phyloP scores from a whole-genome alignment of 2,113 vertebrate genomes.

The Phycodurus eques region DNA sequence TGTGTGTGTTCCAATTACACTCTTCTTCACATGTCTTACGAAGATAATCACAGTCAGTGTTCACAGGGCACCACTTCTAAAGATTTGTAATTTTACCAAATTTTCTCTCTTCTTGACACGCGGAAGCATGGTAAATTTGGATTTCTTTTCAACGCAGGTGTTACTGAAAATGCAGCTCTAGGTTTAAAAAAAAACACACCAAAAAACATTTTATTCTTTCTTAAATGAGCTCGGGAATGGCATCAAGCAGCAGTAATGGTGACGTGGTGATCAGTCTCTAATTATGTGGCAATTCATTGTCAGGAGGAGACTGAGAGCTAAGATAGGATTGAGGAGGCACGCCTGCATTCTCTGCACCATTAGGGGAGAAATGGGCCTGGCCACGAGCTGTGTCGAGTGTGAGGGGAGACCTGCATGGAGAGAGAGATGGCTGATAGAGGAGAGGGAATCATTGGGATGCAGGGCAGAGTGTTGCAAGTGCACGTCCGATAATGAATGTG shows the following conservation, averaged over 20 bases:
- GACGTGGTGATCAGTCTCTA: not conserved
- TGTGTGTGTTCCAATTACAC: not conserved
- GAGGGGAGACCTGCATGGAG: slow-evolving; percentile 41
- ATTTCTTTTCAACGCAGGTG: slow-evolving; percentile 37
- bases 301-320: slow-evolving; percentile 45
- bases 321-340: slow-evolving; percentile 55
- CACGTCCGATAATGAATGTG: slow-evolving; percentile 61
- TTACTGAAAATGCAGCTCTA: not conserved
- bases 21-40: slow-evolving; percentile 4
- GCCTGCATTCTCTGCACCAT: slow-evolving; percentile 60
- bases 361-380: slow-evolving; percentile 65
- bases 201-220: not conserved
- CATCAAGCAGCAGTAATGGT: not conserved
- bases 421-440: slow-evolving; percentile 23
- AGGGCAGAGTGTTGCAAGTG: slow-evolving; percentile 62
- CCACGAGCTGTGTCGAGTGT: slow-evolving; percentile 56
- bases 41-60: slow-evolving; percentile 8
- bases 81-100: not conserved
- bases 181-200: not conserved
- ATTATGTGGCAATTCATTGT: slow-evolving; percentile 43
- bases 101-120: not conserved
- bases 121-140: not conserved
- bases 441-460: slow-evolving; percentile 64
- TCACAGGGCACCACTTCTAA: slow-evolving; percentile 2
- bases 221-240: not conserved